These are phyloP conservation scores for Anolis sagrei DNA, from an alignment of 2,113 vertebrate genomes.

Conservation along the genomic window DNA sequence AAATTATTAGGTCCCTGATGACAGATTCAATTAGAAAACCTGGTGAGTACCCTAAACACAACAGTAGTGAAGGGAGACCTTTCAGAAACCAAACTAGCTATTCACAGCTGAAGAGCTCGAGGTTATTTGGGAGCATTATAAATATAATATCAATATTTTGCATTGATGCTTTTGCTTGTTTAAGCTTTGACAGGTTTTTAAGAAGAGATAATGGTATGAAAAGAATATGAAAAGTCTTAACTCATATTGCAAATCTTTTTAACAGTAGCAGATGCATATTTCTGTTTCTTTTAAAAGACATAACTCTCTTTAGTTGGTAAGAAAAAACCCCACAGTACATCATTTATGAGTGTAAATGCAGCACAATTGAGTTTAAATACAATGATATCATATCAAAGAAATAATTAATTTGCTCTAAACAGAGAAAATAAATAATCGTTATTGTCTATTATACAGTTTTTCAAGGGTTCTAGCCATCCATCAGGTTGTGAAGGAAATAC, in stretches of 20 bases:
- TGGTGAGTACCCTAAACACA: background rate
- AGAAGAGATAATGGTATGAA: background rate
- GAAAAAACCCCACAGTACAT: background rate
- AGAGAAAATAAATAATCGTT: background rate
- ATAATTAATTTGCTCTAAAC: slow-evolving; percentile 33
- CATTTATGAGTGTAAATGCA: slow-evolving; percentile 22
- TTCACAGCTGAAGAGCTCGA: background rate
- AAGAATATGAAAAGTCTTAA: background rate
- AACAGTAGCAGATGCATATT: slow-evolving; percentile 8
- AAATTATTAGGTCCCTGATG: background rate
- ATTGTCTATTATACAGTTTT: slow-evolving; percentile 22
- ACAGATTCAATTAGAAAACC: background rate
- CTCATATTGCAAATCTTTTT: background rate
- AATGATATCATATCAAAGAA: slow-evolving; percentile 7
- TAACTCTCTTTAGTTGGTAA: slow-evolving; percentile 16
- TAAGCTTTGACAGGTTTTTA: background rate
- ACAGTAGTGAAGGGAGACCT: background rate
- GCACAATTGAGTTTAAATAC: slow-evolving; percentile 23
- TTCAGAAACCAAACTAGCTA: background rate
- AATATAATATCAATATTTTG: too few species aligned
- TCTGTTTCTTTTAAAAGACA: slow-evolving; percentile 10
- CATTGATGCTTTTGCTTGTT: background rate
- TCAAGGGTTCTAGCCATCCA: background rate
- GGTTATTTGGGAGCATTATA: background rate
- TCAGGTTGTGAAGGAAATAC: slow-evolving; percentile 17